Evolutionary conservation across 1,140 invertebrate species (phyloP), one percentile per base, ranked within the genome.

Genomic region (Ericerus pela): DNA sequence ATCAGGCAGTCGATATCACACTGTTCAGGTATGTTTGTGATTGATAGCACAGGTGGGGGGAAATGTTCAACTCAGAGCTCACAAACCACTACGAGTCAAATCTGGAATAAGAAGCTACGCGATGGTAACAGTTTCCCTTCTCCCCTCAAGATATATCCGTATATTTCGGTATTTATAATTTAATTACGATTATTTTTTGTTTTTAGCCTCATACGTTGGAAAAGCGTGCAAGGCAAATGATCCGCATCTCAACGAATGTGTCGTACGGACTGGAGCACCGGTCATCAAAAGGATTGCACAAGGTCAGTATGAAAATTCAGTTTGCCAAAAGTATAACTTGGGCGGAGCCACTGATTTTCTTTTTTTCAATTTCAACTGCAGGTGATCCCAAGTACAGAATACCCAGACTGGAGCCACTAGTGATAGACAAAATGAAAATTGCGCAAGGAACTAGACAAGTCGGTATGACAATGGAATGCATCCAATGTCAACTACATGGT

Each of bases 151-250:
- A n/a, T n/a, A n/a, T n/a, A n/a, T n/a, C n/a, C n/a, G n/a, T n/a
- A n/a, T n/a, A n/a, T n/a, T n/a, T n/a, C n/a, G n/a, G n/a, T n/a
- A n/a, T n/a, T n/a, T n/a, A n/a, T n/a, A n/a, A n/a, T n/a, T n/a
- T n/a, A n/a, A n/a, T n/a, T n/a, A n/a, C n/a, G n/a, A n/a, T n/a
- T n/a, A n/a, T n/a, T n/a, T n/a, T n/a, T n/a, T n/a, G n/a, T 22
- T 74, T 73, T 20, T 66, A 77, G 75, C 75, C 3, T 62, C 68
- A 14, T 76, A 71, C 64, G 70, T 76, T 2, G 60, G 58, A 28
- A 66, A 68, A 51, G 64, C 69, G 18, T 77, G 76, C 63, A 58
- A 69, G 14, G 65, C 68, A 16, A 70, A 70, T 22, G 73, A 76
- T 56, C 72, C 72, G 0, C 63, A 73, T 0, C 61, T 76, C 10